These are phyloP conservation scores for Cephus rjabovi DNA, from an alignment of 2,888 invertebrate genomes.

Conservation along the genomic window DNA sequence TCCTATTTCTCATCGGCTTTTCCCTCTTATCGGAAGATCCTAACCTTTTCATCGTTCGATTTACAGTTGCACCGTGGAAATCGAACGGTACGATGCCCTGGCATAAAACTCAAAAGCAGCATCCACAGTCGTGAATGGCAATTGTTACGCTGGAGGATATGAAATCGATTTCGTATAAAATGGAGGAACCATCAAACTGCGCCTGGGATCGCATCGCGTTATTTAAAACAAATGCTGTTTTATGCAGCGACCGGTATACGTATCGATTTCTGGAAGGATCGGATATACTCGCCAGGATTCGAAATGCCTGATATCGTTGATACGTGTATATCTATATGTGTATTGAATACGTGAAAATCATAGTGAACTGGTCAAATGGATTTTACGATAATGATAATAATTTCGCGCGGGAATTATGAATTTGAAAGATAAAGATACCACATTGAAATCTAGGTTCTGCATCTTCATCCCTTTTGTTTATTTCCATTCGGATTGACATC, in stretches of 20 bases:
- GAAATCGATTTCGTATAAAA: not conserved
- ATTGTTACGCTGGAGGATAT: not conserved
- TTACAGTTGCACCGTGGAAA: constrained; percentile 43
- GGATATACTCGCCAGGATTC: not conserved
- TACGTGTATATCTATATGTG: not conserved
- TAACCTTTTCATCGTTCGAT: constrained; percentile 49
- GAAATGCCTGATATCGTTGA: not conserved
- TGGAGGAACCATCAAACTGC: not conserved
- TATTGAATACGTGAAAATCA: not conserved
- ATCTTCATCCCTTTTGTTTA: not conserved
- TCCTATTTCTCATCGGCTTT: not conserved
- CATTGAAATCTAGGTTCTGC: not conserved
- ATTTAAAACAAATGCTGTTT: not conserved
- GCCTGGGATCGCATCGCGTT: not conserved
- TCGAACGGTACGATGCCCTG: constrained; percentile 33
- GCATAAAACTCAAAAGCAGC: constrained; percentile 35
- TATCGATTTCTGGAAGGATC: not conserved
- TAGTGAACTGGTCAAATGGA: not conserved
- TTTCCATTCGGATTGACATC: not conserved
- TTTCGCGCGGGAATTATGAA: not conserved
- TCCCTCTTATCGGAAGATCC: constrained; percentile 28
- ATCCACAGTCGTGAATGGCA: not conserved
- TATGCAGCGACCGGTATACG: not conserved
- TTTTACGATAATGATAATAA: not conserved
- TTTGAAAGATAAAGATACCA: not conserved